Evolutionary conservation across 2,113 vertebrate species (phyloP).

Genomic region (Orycteropus afer): DNA sequence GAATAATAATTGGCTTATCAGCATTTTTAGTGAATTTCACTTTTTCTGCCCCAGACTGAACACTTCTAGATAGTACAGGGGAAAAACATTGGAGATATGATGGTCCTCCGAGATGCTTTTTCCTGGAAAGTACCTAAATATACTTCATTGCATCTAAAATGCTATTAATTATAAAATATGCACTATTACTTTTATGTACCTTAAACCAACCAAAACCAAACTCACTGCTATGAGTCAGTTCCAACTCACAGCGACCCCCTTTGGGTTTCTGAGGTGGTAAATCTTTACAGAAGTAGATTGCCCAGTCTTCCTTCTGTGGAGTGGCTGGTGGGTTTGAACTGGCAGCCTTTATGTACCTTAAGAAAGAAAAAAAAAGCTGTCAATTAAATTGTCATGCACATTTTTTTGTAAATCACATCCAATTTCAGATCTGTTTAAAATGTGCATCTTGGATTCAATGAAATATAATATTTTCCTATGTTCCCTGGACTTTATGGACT

Average conservation of each 20-base stretch:
- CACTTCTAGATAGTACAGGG: background rate
- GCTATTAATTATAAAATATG: background rate
- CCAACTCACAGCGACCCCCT: too few relatives aligned
- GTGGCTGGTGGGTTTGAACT: too few relatives aligned
- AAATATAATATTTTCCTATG: too few relatives aligned
- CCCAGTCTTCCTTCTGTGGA: too few relatives aligned
- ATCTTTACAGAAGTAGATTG: too few relatives aligned
- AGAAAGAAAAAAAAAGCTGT: conserved; percentile 6
- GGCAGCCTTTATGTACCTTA: too few relatives aligned
- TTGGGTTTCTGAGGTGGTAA: too few relatives aligned
- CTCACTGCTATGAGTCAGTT: too few relatives aligned
- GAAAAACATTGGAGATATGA: background rate
- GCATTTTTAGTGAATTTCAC: background rate
- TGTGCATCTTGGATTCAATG: background rate
- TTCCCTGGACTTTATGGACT: background rate
- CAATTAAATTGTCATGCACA: background rate
- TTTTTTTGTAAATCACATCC: background rate
- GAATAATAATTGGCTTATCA: background rate
- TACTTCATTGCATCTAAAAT: background rate
- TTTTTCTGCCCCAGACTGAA: background rate
- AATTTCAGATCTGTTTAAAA: conserved; percentile 25
- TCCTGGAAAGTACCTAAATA: background rate
- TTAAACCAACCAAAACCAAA: conserved; percentile 4
- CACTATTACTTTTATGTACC: background rate
- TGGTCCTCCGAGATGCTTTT: background rate